These are phyloP conservation scores for Streblospio benedicti DNA, from an alignment of 1,140 invertebrate genomes.

Conservation along the genomic window DNA sequence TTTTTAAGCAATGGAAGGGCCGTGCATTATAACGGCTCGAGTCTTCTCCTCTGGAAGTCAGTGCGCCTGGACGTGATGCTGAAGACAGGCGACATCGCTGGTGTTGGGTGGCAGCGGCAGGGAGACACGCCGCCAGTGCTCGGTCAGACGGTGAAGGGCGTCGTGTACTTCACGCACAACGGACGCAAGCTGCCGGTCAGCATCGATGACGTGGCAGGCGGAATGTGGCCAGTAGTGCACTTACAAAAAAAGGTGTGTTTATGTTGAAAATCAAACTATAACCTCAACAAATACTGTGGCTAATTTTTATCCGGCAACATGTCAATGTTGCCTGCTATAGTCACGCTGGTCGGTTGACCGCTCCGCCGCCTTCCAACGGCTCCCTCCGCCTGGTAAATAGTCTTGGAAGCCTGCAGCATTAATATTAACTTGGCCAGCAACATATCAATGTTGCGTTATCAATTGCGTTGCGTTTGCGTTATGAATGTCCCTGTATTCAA, in stretches of 20 bases:
- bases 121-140: conserved; percentile 23
- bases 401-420: too few relatives aligned
- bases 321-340: too few relatives aligned
- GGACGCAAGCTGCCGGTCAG: conserved; percentile 31
- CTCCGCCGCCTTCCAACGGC: too few relatives aligned
- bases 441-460: too few relatives aligned
- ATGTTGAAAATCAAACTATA: background rate
- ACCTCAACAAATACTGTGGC: too few relatives aligned
- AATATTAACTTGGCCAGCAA: too few relatives aligned
- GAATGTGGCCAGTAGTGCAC: conserved; percentile 45
- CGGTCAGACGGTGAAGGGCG: conserved; percentile 32
- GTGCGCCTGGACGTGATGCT: conserved; percentile 41
- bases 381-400: too few relatives aligned
- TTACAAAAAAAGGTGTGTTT: conserved; percentile 45
- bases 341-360: too few relatives aligned
- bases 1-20: conserved; percentile 42
- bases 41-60: conserved; percentile 45
- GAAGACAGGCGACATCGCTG: conserved; percentile 42
- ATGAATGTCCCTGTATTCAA: too few relatives aligned
- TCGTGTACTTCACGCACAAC: conserved; percentile 45
- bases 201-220: conserved; percentile 43
- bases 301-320: too few relatives aligned
- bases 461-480: too few relatives aligned
- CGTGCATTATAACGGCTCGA: conserved; percentile 47
- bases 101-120: conserved; percentile 45